These are phyloP conservation scores for Zelleria hepariella DNA, from an alignment of 2,888 invertebrate species.

Conservation along the genomic window DNA sequence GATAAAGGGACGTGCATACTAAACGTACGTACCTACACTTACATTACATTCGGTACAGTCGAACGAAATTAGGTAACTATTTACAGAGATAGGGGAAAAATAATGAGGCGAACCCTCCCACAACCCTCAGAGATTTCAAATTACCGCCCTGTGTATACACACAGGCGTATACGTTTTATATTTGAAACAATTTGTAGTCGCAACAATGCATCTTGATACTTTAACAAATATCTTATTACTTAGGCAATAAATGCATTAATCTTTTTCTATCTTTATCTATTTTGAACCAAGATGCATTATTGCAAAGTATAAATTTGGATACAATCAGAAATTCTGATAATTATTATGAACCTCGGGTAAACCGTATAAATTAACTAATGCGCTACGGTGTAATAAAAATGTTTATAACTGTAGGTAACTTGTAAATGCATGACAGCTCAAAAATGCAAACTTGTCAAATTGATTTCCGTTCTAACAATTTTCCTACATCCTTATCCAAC, in stretches of 20 bases:
- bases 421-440: slow-evolving; percentile 18
- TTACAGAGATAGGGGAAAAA: slow-evolving; percentile 71
- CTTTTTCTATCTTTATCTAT: too few relatives aligned
- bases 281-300: background rate
- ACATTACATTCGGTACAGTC: slow-evolving; percentile 47
- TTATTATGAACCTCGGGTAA: background rate
- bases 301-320: slow-evolving; percentile 6
- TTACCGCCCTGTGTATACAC: slow-evolving; percentile 25
- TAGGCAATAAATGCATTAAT: too few relatives aligned
- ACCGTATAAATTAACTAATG: slow-evolving; percentile 5
- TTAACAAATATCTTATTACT: slow-evolving; percentile 7
- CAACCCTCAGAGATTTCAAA: slow-evolving; percentile 70
- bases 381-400: slow-evolving; percentile 10
- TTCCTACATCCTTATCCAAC: slow-evolving; percentile 47
- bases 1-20: slow-evolving; percentile 66
- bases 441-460: slow-evolving; percentile 22
- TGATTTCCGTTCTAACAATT: slow-evolving; percentile 49
- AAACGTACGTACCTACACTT: slow-evolving; percentile 58
- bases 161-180: background rate
- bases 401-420: slow-evolving; percentile 6
- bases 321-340: background rate
- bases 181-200: background rate
- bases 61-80: slow-evolving; percentile 67
- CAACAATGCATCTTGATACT: slow-evolving; percentile 36
- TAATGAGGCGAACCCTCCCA: slow-evolving; percentile 70